Base-by-base conservation (phyloP, 2,113 vertebrate species). In the Melanerpes aurifrons region DNA sequence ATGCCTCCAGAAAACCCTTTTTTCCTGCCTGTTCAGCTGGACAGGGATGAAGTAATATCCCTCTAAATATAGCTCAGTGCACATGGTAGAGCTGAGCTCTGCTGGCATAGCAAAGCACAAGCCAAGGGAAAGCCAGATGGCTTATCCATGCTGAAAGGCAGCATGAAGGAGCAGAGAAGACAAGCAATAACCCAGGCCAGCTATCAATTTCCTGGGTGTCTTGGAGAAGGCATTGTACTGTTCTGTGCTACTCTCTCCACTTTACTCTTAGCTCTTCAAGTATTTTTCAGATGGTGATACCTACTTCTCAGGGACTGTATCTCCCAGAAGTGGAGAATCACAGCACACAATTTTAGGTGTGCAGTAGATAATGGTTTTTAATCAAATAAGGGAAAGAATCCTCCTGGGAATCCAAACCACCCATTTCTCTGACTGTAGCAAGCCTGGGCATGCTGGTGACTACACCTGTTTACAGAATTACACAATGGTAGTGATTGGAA, bases 91-190 rank as follows among this genome's bases (percentile, higher is more conserved):
- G 54, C 74, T 0, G 5, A 92, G 86, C 64, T 83, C 75, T 19
- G 3, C 70, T 92, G 86, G 91, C 89, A 70, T 16, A 92, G 83
- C 45, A 64, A 88, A 94, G 83, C 73, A 72, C 47, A 63, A 86
- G 83, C 22, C 61, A 90, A 85, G 40, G 35, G 64, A 79, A 89
- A 94, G 91, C 88, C 95, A 94, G 91, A 90, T 95, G 95, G 91
- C 73, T 84, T 72, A 72, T 90, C 87, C 77, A 47, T 47, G 89
- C 81, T 93, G 94, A 79, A 92, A 94, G 71, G 59, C 86, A 93
- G 74, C 67, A 84, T 62, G 91, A 90, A 63, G 63, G 56, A 93
- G 47, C 50, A 59, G 43, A 79, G 75, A 86, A 91, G 62, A 78
- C 76, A 77, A 40, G 62, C 75, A 89, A 73, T 77, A 81, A 29